Percentiles rank a stretch among this genome's conserved stretches.
Evolutionary conservation across 2,797 vertebrate species (phyloP).

Genomic region (Tapera naevia): DNA sequence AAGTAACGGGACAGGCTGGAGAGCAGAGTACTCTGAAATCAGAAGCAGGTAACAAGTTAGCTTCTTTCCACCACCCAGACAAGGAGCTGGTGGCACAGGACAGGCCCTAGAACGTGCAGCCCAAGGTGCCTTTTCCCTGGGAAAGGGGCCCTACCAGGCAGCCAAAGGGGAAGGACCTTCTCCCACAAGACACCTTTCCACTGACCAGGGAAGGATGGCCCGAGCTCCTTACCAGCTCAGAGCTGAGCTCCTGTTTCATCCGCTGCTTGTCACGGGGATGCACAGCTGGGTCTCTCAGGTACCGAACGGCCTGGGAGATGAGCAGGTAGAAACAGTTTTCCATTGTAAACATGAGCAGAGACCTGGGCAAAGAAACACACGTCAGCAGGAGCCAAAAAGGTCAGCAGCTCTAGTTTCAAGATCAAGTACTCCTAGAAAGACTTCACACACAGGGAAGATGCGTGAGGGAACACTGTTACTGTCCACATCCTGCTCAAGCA

Average conservation of each 20-base stretch:
- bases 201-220: not conserved
- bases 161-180: not conserved
- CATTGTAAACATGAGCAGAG: slow-evolving; percentile 96
- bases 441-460: no score
- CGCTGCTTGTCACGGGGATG: slow-evolving; percentile 93
- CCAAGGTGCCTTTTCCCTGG: not conserved
- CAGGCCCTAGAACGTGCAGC: not conserved
- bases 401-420: not conserved
- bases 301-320: slow-evolving; percentile 94
- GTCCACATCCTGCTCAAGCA: not conserved
- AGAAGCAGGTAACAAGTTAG: not conserved
- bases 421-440: not conserved
- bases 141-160: not conserved
- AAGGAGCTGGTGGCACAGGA: not conserved
- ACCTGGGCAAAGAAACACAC: slow-evolving; percentile 74
- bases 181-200: not conserved
- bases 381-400: not conserved
- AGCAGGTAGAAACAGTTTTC: slow-evolving; percentile 98
- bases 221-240: slow-evolving; percentile 86
- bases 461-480: accelerated
- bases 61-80: not conserved
- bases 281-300: slow-evolving; percentile 88
- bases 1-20: slow-evolving; percentile 93
- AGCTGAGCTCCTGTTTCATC: slow-evolving; percentile 98
- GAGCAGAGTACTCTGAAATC: slow-evolving; percentile 90